Conservation (phyloP, 2,113 vertebrate genomes). For the Elachura formosa region DNA sequence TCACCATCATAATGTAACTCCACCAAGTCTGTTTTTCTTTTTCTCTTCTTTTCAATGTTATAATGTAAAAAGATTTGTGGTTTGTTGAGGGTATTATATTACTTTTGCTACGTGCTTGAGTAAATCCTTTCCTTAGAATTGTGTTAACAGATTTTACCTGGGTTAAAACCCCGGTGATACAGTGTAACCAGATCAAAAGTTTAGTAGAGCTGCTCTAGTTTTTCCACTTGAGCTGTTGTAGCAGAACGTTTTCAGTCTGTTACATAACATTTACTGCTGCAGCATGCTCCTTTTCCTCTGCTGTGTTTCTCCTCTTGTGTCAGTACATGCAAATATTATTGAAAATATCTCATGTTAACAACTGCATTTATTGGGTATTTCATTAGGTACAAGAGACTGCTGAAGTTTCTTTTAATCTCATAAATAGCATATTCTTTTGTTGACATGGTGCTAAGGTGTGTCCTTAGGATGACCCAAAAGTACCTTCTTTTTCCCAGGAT, state of each 20-base stretch:
- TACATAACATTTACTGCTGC: neutral
- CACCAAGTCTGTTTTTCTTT: slow-evolving; percentile 60
- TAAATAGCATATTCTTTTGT: neutral
- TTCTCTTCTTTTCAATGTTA: neutral
- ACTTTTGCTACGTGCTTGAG: neutral
- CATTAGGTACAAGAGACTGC: neutral
- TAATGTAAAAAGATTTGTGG: neutral
- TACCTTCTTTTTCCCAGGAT: neutral
- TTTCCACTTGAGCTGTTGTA: neutral
- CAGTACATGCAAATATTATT: neutral
- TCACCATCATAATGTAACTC: slow-evolving; percentile 64
- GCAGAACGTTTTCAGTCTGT: neutral
- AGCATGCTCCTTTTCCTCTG: neutral
- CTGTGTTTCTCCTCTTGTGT: neutral
- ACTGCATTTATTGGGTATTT: neutral
- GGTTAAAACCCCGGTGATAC: neutral
- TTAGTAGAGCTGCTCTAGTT: neutral
- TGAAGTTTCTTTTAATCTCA: neutral
- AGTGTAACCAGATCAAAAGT: neutral
- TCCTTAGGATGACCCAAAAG: neutral
- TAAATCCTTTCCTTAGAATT: neutral
- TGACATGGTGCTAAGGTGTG: neutral
- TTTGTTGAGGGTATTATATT: neutral
- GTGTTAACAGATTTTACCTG: neutral
- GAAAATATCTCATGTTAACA: neutral